Base-by-base conservation (phyloP, 1,140 invertebrate species). In the Drosophila takahashii region DNA sequence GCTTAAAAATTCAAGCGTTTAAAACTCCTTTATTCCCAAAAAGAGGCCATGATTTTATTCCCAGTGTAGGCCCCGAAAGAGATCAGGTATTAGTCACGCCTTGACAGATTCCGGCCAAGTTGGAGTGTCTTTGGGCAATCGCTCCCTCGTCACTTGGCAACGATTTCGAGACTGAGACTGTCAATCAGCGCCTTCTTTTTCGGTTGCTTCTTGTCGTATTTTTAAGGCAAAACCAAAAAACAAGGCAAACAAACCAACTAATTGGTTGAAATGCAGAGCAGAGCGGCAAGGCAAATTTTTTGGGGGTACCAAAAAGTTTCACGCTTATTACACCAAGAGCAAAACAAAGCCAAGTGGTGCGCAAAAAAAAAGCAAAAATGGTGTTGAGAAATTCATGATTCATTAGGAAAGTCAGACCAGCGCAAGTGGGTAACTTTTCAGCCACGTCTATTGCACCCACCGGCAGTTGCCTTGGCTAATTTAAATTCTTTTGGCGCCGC, bases 401-500 rank as follows among this genome's bases (percentile, higher is more conserved):
- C 84, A 89, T 89, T 89, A 89, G 77, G 64, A 77, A 48, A 84
- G 65, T 77, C 73, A 58, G 72, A 22, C 44, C 50, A 9, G 22
- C 60, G 41, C 45, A 77, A 87, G 81, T 83, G 74, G 64, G 57
- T 77, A 86, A 81, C 62, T 71, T 81, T 70, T 59, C 45, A 75
- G 67, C 42, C 74, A 54, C 62, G 79, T 75, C 75, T 67, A 79
- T 66, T 71, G 77, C 73, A 85, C 54, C 74, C 45, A 66, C 48
- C 61, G 71, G 48, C 71, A 74, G 70, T 51, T 61, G 79, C 64
- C 72, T 66, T 89, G 80, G 76, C 84, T 89, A 89, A 89, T 89
- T 89, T 89, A 74, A 89, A 89, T 89, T 89, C 85, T 78, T 89
- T 90, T 84, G 77, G 78, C 64, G 78, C 69, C 73, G 62, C 48